Evolutionary conservation across 1,140 invertebrate species (phyloP), one percentile per base, ranked within the genome.

Genomic region (Phthorimaea operculella): DNA sequence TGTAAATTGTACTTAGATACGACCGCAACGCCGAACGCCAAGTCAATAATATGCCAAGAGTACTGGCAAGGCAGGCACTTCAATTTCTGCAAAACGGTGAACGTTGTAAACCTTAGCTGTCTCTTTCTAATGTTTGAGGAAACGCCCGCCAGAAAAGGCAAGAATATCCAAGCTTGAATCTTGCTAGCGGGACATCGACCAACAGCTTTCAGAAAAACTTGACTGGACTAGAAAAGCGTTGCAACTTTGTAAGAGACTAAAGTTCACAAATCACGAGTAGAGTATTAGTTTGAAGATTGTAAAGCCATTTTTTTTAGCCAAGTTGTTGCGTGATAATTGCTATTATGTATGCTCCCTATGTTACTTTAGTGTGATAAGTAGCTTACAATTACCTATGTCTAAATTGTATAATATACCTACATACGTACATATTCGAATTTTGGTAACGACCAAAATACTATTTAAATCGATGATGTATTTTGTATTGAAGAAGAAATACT

Each of bases 201-300:
- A 84, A 77, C 81, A 84, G 79, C 79, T 82, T 83, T 83, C 77
- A 78, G 77, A 84, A 81, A 84, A 84, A 84, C 73, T 68, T 76
- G 51, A 60, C 48, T 55, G 66, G 39, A 67, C 57, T 55, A 53
- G 42, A 55, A 56, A 49, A 78, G 60, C 47, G 57, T 71, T 78
- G 73, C 34, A 83, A 76, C 79, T 77, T 54, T 57, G 18, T 12
- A 39, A 39, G 2, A 28, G 6, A 28, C 21, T 4, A 28, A 28
- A 28, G 21, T 28, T 28, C 2, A 6, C 21, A 28, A 28, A 28
- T 28, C 21, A 28, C 21, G n/a, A n/a, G n/a, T n/a, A n/a, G n/a
- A n/a, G n/a, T n/a, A n/a, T n/a, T n/a, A n/a, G n/a, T n/a, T n/a
- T n/a, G n/a, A n/a, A n/a, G n/a, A n/a, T n/a, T n/a, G n/a, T n/a